Evolutionary conservation across 2,797 vertebrate species (phyloP).

Genomic region (Sardinella longiceps): DNA sequence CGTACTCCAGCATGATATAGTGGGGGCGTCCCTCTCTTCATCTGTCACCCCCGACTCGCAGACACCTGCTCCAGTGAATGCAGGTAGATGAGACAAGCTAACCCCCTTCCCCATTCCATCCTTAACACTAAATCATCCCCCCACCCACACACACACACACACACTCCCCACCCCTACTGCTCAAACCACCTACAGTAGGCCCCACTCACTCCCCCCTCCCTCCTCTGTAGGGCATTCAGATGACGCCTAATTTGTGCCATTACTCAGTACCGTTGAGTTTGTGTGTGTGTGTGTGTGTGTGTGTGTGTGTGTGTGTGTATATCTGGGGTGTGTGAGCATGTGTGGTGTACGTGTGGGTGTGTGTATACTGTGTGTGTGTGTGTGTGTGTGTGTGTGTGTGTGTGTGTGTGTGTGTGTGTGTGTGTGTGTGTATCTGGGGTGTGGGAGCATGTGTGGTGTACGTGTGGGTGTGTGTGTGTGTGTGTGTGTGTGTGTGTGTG

Average conservation of each 20-base stretch:
- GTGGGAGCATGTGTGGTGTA: too few relatives aligned
- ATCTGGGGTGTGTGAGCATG: too few relatives aligned
- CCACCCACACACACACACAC: too few relatives aligned
- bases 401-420: too few relatives aligned
- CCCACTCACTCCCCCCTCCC: conserved; percentile 31
- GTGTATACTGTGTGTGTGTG: too few relatives aligned
- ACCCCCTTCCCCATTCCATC: background rate
- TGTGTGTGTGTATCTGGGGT: too few relatives aligned
- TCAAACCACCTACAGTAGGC: background rate
- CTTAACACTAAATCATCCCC: conserved; percentile 36
- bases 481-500: too few relatives aligned
- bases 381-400: too few relatives aligned
- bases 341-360: too few relatives aligned
- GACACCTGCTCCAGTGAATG: conserved; percentile 37
- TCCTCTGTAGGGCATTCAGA: conserved; percentile 34
- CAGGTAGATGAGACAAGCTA: conserved; percentile 11
- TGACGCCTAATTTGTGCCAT: conserved; percentile 45
- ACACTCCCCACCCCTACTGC: background rate
- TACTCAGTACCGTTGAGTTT: background rate
- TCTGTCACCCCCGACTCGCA: conserved; percentile 45
- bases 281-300: background rate
- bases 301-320: too few relatives aligned
- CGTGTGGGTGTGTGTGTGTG: too few relatives aligned
- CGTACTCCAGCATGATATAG: conserved; percentile 1
- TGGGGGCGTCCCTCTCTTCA: conserved; percentile 36